phyloP scores from a whole-genome alignment of 2,888 invertebrate genomes.

The Limulus polyphemus region DNA sequence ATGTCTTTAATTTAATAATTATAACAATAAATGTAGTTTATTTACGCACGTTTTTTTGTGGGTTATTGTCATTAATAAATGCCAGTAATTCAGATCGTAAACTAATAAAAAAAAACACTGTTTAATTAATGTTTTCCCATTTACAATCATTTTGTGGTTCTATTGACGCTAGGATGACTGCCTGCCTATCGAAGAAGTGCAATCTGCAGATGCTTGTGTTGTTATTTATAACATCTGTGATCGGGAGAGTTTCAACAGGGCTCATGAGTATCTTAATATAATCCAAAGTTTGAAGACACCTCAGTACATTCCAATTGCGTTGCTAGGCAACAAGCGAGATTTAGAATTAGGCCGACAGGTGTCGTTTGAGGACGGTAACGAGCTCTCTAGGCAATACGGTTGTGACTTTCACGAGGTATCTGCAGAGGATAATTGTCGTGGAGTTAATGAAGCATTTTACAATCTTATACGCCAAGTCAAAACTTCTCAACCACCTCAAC shows the following conservation, averaged over 20 bases:
- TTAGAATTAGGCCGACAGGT: conserved; percentile 60
- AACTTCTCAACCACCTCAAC: conserved; percentile 5
- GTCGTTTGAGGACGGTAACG: conserved; percentile 11
- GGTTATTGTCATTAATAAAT: no score
- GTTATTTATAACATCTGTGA: conserved; percentile 41
- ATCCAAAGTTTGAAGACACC: conserved; percentile 1
- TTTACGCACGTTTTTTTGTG: no score
- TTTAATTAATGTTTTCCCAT: no score
- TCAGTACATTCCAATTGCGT: conserved; percentile 1
- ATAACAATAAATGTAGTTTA: no score
- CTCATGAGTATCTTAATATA: background rate
- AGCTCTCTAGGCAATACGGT: conserved; percentile 14
- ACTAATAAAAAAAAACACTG: no score
- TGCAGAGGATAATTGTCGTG: conserved; percentile 12
- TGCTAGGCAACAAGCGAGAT: conserved; percentile 20
- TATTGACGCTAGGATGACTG: conserved; percentile 39
- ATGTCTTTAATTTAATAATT: no score
- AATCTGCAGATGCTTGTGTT: conserved; percentile 72
- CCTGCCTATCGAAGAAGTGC: conserved; percentile 53
- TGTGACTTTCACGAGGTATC: conserved; percentile 33
- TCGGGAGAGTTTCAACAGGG: conserved; percentile 49
- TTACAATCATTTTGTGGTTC: no score
- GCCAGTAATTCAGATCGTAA: no score
- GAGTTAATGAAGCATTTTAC: conserved; percentile 9
- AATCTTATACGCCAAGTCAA: conserved; percentile 6